Base-by-base conservation (phyloP, 1,140 invertebrate species). In the Holotrichia oblita region DNA sequence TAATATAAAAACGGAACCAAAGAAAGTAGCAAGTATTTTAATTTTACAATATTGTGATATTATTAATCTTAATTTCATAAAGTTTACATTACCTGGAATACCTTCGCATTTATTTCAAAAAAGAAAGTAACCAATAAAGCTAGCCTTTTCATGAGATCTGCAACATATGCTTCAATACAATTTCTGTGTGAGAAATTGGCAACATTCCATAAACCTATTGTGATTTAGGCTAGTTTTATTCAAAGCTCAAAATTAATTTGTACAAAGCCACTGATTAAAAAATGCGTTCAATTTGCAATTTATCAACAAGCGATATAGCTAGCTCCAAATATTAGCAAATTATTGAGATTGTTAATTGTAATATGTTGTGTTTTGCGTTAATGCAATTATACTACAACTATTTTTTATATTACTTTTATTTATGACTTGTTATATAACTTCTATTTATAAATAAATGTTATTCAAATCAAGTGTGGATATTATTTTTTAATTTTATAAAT, bases 391-490 rank as follows among this genome's bases (percentile, higher is more conserved):
- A 55, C 48, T 17, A 55, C 4, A 17, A 55, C 14, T 17, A n/a
- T 27, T 69, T 69, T 69, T 69, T 69, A 69, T 69, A 69, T 69
- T 69, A 55, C 61, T 34, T 69, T 69, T 69, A 69, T 69, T 55
- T 55, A 55, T n/a, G 14, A 55, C 61, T 69, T 69, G 61, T 69
- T 69, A 69, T 34, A 34, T 69, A 34, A 69, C 61, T 34, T 69
- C 61, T 69, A 69, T 69, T 69, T 69, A 69, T 69, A 69, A 69
- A 69, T 69, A 69, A 69, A 69, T 22, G 61, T 69, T 69, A 69
- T 69, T 69, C 8, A 27, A 69, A 69, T 27, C 7, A 9, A 0
- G 59, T 17, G 59, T 61, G 17, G n/a, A 20, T 3, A 61, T 48
- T 48, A 48, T 61, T 61, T 61, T 61, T 4, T 1, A 20, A 61